Evolutionary conservation across 1,140 invertebrate species (phyloP).

Genomic region (Drosophila subobscura): DNA sequence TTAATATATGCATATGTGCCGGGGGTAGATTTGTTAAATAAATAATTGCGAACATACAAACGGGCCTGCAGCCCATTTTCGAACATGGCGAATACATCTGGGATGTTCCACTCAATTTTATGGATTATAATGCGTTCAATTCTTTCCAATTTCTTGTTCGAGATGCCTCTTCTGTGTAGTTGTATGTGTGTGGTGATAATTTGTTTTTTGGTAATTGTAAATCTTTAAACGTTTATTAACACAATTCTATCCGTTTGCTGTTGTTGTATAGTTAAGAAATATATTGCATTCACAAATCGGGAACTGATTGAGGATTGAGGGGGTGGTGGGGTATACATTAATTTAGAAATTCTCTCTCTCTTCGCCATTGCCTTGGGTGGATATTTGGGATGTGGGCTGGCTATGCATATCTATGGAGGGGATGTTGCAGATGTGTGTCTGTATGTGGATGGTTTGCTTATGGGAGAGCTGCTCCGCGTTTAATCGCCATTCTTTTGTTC

Average conservation of each 20-base stretch:
- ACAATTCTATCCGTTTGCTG: slow-evolving; percentile 5
- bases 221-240: slow-evolving; percentile 31
- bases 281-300: slow-evolving; percentile 3
- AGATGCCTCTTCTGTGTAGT: too few species aligned
- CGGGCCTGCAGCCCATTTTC: slow-evolving; percentile 13
- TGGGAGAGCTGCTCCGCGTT: slow-evolving; percentile 43
- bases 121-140: too few species aligned
- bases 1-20: slow-evolving; percentile 38
- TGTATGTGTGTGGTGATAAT: too few species aligned
- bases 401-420: slow-evolving; percentile 30
- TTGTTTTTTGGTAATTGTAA: slow-evolving; percentile 7
- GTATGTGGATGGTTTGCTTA: slow-evolving; percentile 32
- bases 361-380: slow-evolving; percentile 31
- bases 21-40: slow-evolving; percentile 21
- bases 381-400: slow-evolving; percentile 1
- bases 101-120: neutral
- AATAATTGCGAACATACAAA: slow-evolving; percentile 35
- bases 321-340: neutral
- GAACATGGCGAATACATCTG: slow-evolving; percentile 6
- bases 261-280: neutral
- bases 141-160: too few species aligned
- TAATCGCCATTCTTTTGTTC: slow-evolving; percentile 78
- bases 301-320: slow-evolving; percentile 2
- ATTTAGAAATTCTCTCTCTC: slow-evolving; percentile 25
- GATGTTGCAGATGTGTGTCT: slow-evolving; percentile 32